These are phyloP conservation scores for Lochmaea crataegi DNA, from an alignment of 2,888 invertebrate genomes.

Conservation along the genomic window DNA sequence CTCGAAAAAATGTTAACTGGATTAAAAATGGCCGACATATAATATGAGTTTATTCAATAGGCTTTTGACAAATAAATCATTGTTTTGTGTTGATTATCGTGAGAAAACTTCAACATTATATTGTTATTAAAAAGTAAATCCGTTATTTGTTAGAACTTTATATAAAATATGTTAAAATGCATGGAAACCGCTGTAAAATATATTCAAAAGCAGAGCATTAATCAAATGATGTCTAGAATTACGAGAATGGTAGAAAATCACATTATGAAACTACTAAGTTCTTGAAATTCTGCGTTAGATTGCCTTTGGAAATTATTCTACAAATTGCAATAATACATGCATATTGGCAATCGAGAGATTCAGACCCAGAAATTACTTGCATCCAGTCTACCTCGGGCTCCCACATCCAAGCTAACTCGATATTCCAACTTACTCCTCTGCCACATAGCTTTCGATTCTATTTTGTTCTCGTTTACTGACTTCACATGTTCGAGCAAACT, in stretches of 20 bases:
- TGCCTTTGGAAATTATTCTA: conserved; percentile 60
- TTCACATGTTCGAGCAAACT: conserved; percentile 48
- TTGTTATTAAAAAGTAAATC: too few species aligned
- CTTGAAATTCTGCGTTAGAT: conserved; percentile 53
- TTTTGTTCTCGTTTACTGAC: conserved; percentile 51
- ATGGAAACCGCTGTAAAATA: background rate
- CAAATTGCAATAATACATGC: conserved; percentile 62
- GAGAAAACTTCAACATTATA: too few species aligned
- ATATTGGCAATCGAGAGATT: conserved; percentile 60
- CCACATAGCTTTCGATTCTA: conserved; percentile 49
- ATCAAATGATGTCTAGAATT: conserved; percentile 38
- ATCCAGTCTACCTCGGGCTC: conserved; percentile 53
- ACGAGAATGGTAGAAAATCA: conserved; percentile 39
- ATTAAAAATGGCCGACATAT: too few species aligned
- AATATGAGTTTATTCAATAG: too few species aligned
- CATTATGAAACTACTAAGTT: conserved; percentile 42
- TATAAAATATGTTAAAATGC: background rate
- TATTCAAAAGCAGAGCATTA: conserved; percentile 5
- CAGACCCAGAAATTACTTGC: conserved; percentile 48
- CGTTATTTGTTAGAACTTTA: background rate
- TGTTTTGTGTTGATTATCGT: too few species aligned
- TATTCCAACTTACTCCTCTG: conserved; percentile 47
- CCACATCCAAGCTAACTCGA: conserved; percentile 51
- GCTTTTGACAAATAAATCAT: too few species aligned
- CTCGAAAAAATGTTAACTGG: too few species aligned